phyloP scores from a whole-genome alignment of 2,888 invertebrate genomes.

The Nebria brevicollis region DNA sequence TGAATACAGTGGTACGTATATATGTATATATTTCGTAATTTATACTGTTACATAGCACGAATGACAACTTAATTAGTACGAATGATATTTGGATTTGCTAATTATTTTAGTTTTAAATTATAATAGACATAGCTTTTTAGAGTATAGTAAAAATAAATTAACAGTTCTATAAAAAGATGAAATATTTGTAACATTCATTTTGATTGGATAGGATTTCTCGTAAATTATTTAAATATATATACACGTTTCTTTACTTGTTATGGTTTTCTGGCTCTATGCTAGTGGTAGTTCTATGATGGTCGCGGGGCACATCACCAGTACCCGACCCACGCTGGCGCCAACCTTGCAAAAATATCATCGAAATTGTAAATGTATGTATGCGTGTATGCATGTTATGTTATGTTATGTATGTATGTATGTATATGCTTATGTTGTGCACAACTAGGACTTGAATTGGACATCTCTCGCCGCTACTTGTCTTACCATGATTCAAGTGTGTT shows the following conservation, averaged over 20 bases:
- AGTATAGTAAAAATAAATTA: no score
- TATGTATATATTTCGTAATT: no score
- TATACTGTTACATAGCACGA: no score
- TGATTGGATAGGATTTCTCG: not conserved
- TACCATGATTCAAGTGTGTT: not conserved
- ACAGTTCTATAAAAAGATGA: no score
- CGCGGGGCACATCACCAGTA: constrained; percentile 7
- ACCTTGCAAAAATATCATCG: constrained; percentile 38
- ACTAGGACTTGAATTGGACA: not conserved
- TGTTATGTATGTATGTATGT: not conserved
- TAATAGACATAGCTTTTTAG: no score
- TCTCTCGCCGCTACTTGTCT: constrained; percentile 6
- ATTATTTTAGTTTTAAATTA: no score
- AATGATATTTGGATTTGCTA: no score
- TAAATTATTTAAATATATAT: not conserved
- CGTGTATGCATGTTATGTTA: not conserved
- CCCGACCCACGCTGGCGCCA: constrained; percentile 37
- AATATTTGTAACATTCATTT: no score
- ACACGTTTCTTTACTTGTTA: not conserved
- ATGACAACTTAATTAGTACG: no score
- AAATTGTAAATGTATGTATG: constrained; percentile 27
- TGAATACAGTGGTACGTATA: no score
- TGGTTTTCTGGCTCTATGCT: not conserved
- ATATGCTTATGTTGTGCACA: constrained; percentile 2
- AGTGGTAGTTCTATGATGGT: not conserved